A percentile compares a stretch with the other conserved stretches of the same genome.
These are phyloP conservation scores for Volucella zonaria DNA, from an alignment of 2,888 invertebrate species.

Conservation along the genomic window DNA sequence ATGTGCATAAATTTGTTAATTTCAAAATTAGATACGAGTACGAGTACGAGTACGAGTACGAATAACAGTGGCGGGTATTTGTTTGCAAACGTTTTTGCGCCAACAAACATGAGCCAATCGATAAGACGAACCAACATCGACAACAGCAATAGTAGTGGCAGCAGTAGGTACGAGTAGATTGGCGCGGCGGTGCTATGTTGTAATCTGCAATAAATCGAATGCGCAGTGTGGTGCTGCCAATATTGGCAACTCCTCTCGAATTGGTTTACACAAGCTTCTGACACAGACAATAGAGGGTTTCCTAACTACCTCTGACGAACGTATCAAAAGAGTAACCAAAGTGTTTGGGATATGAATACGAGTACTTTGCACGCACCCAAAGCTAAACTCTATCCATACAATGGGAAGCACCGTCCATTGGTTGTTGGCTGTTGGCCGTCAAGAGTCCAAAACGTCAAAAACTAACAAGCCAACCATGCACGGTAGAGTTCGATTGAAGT, in stretches of 20 bases:
- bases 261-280: conserved; percentile 61
- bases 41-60: too few relatives aligned
- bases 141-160: not conserved
- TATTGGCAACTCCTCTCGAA: conserved; percentile 67
- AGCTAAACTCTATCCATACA: conserved; percentile 34
- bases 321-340: not conserved
- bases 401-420: conserved; percentile 46
- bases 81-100: conserved; percentile 54
- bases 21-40: conserved; percentile 59
- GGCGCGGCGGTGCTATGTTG: conserved; percentile 14
- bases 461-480: conserved; percentile 45
- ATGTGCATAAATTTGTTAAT: conserved; percentile 67
- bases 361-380: conserved; percentile 4
- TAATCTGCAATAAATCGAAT: conserved; percentile 60
- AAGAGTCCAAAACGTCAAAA: conserved; percentile 41
- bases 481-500: not conserved
- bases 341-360: too few relatives aligned
- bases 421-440: not conserved
- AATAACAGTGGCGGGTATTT: conserved; percentile 14
- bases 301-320: conserved; percentile 28
- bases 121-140: conserved; percentile 27
- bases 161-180: not conserved
- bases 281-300: conserved; percentile 54
- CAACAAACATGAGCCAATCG: conserved; percentile 66
- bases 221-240: conserved; percentile 43